phyloP scores from a whole-genome alignment of 1,140 invertebrate genomes.

The Drosophila arawakana region DNA sequence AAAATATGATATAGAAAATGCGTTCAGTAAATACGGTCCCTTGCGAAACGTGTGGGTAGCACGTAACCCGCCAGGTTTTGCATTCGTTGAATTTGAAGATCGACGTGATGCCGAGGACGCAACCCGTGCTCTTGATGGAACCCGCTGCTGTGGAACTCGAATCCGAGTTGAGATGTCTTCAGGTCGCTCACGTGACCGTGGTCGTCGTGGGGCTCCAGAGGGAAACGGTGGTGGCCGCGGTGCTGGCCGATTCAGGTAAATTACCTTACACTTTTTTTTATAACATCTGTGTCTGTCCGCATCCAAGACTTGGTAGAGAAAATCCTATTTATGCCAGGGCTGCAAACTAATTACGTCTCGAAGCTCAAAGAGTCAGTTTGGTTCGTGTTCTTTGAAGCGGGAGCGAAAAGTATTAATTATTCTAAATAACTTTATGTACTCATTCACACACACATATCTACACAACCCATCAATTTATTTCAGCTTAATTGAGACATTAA shows the following conservation, averaged over 20 bases:
- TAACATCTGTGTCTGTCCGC: slow-evolving; percentile 11
- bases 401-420: too few species aligned
- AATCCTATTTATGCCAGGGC: too few species aligned
- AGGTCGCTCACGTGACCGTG: slow-evolving; percentile 88
- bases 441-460: too few species aligned
- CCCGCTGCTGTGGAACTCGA: slow-evolving; percentile 93
- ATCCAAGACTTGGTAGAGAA: neutral
- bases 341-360: too few species aligned
- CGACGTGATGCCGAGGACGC: slow-evolving; percentile 98
- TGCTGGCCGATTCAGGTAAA: slow-evolving; percentile 73
- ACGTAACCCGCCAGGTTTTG: slow-evolving; percentile 97
- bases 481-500: too few species aligned
- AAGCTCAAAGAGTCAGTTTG: too few species aligned
- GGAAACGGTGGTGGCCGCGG: slow-evolving; percentile 87
- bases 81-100: slow-evolving; percentile 99
- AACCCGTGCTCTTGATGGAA: slow-evolving; percentile 97
- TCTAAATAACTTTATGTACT: too few species aligned
- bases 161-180: slow-evolving; percentile 95
- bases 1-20: slow-evolving; percentile 95
- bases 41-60: slow-evolving; percentile 99
- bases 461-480: too few species aligned
- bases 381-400: too few species aligned
- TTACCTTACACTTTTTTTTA: neutral
- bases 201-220: slow-evolving; percentile 74
- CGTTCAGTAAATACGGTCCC: slow-evolving; percentile 97